Conservation (phyloP, 2,113 vertebrate genomes). For the Pelobates fuscus region DNA sequence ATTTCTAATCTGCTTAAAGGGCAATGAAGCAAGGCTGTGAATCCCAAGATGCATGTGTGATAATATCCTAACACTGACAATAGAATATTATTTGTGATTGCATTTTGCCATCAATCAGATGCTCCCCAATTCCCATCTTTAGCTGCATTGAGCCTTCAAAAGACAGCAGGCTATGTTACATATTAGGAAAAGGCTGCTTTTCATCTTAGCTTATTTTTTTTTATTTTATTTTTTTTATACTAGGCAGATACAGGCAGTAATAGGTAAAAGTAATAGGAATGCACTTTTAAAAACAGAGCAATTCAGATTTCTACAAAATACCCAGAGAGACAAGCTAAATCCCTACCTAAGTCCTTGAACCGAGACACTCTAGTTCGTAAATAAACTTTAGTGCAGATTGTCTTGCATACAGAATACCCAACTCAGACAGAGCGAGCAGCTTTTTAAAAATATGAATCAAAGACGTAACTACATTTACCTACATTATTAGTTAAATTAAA, state of each 20-base stretch:
- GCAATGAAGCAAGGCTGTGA: conserved; percentile 51
- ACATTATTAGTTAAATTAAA: no score
- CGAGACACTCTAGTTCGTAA: conserved; percentile 12
- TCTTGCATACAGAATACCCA: no score
- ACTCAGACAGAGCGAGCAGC: no score
- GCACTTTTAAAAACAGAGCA: conserved; percentile 14
- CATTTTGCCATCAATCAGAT: neutral
- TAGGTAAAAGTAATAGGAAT: neutral
- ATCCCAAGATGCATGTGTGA: conserved; percentile 1
- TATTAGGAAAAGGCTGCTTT: conserved; percentile 23
- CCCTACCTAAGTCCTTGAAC: neutral
- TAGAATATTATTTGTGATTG: neutral
- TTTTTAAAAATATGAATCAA: no score
- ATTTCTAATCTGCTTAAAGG: conserved; percentile 54
- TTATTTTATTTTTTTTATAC: conserved; percentile 3
- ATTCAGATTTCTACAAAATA: neutral
- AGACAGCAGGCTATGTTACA: conserved; percentile 9
- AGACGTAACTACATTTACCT: no score
- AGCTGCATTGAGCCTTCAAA: neutral
- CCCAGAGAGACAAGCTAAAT: conserved; percentile 18
- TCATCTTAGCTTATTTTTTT: conserved; percentile 7
- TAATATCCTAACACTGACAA: neutral
- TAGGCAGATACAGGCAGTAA: neutral
- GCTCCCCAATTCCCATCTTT: conserved; percentile 23
- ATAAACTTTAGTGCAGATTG: no score